Conservation (phyloP, 2,888 invertebrate species). For the Seira musarum region DNA sequence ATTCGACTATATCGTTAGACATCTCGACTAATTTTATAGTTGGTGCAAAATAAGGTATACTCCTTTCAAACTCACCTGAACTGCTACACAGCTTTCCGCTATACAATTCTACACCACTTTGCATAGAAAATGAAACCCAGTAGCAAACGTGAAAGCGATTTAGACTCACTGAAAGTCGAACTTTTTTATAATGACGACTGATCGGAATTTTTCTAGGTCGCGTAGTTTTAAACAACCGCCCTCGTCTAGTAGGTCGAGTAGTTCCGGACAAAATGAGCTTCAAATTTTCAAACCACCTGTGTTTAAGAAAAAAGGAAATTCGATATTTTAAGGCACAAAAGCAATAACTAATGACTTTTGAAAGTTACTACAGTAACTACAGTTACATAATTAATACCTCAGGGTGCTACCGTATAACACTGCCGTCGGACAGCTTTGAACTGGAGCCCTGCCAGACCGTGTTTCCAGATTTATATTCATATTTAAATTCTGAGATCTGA, state of each 20-base stretch:
- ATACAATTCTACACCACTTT: conserved; percentile 89
- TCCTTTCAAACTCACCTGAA: conserved; percentile 74
- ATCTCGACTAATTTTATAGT: conserved; percentile 9
- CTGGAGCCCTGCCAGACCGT: conserved; percentile 75
- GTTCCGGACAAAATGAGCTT: conserved; percentile 91
- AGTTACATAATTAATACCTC: conserved; percentile 73
- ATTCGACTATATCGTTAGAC: no score
- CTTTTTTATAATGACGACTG: conserved; percentile 91
- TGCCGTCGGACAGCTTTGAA: conserved; percentile 80
- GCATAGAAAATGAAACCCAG: conserved; percentile 98
- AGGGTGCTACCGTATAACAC: conserved; percentile 94
- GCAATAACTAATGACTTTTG: not conserved
- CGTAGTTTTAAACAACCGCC: conserved; percentile 88
- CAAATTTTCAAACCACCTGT: conserved; percentile 93
- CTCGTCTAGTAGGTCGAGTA: conserved; percentile 94
- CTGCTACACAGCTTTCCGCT: conserved; percentile 88
- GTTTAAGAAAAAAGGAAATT: conserved; percentile 20
- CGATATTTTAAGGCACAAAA: no score
- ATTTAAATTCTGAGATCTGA: conserved; percentile 89
- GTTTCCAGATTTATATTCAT: conserved; percentile 86
- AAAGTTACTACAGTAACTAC: no score
- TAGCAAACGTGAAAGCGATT: conserved; percentile 87
- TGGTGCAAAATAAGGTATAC: conserved; percentile 6
- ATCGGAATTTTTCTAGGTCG: conserved; percentile 91
- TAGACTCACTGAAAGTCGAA: conserved; percentile 88